These are phyloP conservation scores for Apotomis betuletana DNA, from an alignment of 2,888 invertebrate genomes.

Conservation along the genomic window DNA sequence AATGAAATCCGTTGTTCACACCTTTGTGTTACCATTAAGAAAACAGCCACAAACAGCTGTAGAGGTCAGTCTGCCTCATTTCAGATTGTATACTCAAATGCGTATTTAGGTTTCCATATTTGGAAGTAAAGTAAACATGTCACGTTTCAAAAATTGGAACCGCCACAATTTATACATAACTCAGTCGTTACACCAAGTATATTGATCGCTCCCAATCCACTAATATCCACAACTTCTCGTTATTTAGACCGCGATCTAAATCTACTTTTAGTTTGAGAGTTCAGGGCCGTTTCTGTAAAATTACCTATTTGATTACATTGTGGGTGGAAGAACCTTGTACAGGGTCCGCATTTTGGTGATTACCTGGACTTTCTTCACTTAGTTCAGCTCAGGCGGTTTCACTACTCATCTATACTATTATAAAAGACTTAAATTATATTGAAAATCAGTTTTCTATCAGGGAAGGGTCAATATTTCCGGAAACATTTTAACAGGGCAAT, in stretches of 20 bases:
- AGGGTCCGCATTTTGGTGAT: not conserved
- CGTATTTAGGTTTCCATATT: not conserved
- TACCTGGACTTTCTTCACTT: too few relatives aligned
- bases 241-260: slow-evolving; percentile 19
- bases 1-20: too few relatives aligned
- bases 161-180: not conserved
- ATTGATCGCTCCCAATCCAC: slow-evolving; percentile 27
- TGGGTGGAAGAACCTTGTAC: not conserved
- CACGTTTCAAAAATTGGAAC: slow-evolving; percentile 1
- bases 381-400: too few relatives aligned
- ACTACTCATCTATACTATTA: too few relatives aligned
- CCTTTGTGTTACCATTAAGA: too few relatives aligned
- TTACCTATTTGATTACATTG: not conserved
- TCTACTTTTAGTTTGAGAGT: slow-evolving; percentile 25
- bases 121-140: slow-evolving; percentile 5
- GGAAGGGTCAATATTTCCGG: too few relatives aligned
- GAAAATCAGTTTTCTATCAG: too few relatives aligned
- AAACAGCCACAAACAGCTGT: too few relatives aligned
- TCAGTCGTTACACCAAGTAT: slow-evolving; percentile 12
- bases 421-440: too few relatives aligned
- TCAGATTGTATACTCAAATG: not conserved
- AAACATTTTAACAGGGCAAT: too few relatives aligned
- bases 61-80: not conserved
- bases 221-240: slow-evolving; percentile 24
- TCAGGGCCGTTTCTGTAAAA: slow-evolving; percentile 15